Evolutionary conservation across 2,797 vertebrate species (phyloP), one percentile per base, ranked within the genome.

Genomic region (Columba guinea): DNA sequence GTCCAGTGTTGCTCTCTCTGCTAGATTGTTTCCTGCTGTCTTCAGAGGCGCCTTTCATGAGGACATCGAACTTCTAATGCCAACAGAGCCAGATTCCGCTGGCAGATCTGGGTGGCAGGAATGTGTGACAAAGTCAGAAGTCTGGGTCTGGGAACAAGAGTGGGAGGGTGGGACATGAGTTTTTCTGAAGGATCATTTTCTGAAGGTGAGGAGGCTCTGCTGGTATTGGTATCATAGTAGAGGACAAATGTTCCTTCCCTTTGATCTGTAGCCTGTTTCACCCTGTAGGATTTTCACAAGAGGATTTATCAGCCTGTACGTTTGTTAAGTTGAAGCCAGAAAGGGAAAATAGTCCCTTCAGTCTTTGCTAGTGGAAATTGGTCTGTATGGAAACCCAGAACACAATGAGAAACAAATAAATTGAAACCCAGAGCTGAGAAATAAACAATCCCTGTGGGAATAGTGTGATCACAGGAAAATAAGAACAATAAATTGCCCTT

Each of bases 361-460:
- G 96, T 95, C 95, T 96, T 95, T 96, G 93, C 86, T 95, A 48
- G 92, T 95, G 93, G 94, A 96, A 97, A 96, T 96, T 96, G 90
- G 86, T 96, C 93, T 93, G 89, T 94, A 87, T 94, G 94, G 93
- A 97, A 96, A 95, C 93, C 84, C 88, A 89, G 92, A 69, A 73
- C 89, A 96, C 95, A 96, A 96, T 94, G 93, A 92, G 89, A 94
- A 95, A 96, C 87, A 97, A 96, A 96, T 97, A 96, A 96, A 96
- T 96, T 97, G 96, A 97, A 96, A 92, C 92, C 53, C 93, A 85
- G 94, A 90, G 96, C 96, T 94, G 90, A 96, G 94, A 97, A 97
- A 96, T 96, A 96, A 96, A 96, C 93, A 95, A 95, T 96, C 94
- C 95, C 94, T 78, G 44, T 96, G 93, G 96, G 92, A 95, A 92